Conservation (phyloP, 2,113 vertebrate species). For the Platichthys flesus region DNA sequence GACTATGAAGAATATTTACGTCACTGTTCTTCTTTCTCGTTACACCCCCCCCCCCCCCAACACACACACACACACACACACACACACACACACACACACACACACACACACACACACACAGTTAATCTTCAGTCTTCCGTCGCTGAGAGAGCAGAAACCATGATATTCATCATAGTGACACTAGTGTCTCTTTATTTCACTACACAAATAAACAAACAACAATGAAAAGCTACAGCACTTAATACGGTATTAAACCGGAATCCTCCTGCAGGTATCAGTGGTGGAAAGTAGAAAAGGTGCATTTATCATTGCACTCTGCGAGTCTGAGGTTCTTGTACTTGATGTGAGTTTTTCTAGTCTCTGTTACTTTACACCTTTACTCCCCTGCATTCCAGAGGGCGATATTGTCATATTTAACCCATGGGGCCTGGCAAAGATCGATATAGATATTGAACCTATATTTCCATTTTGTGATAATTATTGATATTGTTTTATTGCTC, state of each 20-base stretch:
- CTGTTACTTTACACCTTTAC: not conserved
- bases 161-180: not conserved
- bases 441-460: too few relatives aligned
- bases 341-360: not conserved
- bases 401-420: not conserved
- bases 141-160: not conserved
- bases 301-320: too few relatives aligned
- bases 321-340: too few relatives aligned
- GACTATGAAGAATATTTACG: not conserved
- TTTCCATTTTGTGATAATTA: too few relatives aligned
- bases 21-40: not conserved
- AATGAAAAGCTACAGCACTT: slow-evolving; percentile 5
- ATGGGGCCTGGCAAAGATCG: too few relatives aligned
- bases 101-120: not conserved
- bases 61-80: slow-evolving; percentile 6
- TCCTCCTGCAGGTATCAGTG: too few relatives aligned
- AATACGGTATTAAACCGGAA: not conserved
- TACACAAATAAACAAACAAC: not conserved
- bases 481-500: too few relatives aligned
- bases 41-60: too few relatives aligned
- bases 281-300: too few relatives aligned
- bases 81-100: not conserved
- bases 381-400: not conserved
- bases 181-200: not conserved
- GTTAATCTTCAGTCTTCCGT: too few relatives aligned